Evolutionary conservation across 2,888 invertebrate species (phyloP).

Genomic region (Icerya purchasi): DNA sequence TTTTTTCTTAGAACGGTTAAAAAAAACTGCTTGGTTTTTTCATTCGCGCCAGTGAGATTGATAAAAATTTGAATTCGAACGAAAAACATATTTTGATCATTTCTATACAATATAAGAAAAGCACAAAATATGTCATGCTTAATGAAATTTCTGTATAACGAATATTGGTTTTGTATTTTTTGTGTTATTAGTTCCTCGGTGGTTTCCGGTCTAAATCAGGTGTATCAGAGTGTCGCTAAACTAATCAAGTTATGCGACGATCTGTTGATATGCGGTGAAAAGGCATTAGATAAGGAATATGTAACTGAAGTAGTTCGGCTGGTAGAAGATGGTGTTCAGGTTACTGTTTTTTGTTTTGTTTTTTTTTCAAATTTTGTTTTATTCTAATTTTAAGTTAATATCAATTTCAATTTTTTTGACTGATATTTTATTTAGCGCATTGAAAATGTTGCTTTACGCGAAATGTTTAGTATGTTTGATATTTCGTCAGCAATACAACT

Average conservation of each 20-base stretch:
- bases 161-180: background rate
- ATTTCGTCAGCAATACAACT: too few species aligned
- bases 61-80: too few species aligned
- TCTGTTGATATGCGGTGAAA: constrained; percentile 51
- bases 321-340: constrained; percentile 50
- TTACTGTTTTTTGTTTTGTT: constrained; percentile 22
- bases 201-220: constrained; percentile 59
- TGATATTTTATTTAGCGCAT: background rate
- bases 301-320: constrained; percentile 40
- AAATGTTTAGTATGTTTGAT: too few species aligned
- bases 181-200: constrained; percentile 36
- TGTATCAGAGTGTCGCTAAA: constrained; percentile 67
- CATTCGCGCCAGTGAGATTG: too few species aligned
- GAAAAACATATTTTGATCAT: too few species aligned
- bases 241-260: constrained; percentile 78
- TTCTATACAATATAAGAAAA: background rate
- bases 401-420: constrained; percentile 3
- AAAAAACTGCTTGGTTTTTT: too few species aligned
- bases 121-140: background rate
- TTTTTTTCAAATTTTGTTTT: too few species aligned
- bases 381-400: too few species aligned
- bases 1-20: too few species aligned
- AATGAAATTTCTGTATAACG: background rate
- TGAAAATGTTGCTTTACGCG: background rate
- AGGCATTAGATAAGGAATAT: constrained; percentile 23